phyloP scores from a whole-genome alignment of 2,888 invertebrate species.

The Cephus nigrinus region DNA sequence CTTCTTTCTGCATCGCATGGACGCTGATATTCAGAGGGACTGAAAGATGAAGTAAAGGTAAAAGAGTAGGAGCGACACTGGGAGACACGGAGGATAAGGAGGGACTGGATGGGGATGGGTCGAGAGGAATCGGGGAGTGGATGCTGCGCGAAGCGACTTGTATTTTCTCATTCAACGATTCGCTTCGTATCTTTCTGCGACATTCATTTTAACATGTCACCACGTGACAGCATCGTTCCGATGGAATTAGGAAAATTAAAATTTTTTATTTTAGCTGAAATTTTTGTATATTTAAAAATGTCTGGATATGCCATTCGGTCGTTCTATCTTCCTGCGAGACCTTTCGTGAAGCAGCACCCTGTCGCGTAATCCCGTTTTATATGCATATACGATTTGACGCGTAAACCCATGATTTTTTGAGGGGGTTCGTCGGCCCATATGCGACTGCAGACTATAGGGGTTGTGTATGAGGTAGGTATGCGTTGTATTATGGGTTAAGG shows the following conservation, averaged over 20 bases:
- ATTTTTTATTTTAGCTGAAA: too few species aligned
- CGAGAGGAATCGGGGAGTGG: conserved; percentile 12
- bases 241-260: too few species aligned
- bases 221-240: too few species aligned
- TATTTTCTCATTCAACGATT: not conserved
- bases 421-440: conserved; percentile 38
- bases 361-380: conserved; percentile 58
- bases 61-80: too few species aligned
- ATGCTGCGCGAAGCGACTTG: not conserved
- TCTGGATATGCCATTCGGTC: too few species aligned
- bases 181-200: not conserved
- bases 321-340: too few species aligned
- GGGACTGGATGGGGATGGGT: not conserved
- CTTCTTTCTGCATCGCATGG: conserved; percentile 30
- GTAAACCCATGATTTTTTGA: conserved; percentile 62
- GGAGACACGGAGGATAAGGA: not conserved
- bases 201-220: too few species aligned
- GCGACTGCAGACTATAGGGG: conserved; percentile 1
- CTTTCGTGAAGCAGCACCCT: too few species aligned
- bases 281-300: too few species aligned
- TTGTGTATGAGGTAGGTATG: too few species aligned
- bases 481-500: conserved; percentile 15
- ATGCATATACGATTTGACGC: conserved; percentile 62
- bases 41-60: conserved; percentile 7
- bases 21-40: conserved; percentile 14